Evolutionary conservation across 2,888 invertebrate genomes (phyloP), one percentile per base, ranked within the genome.

Genomic region (Drosophila mulleri): DNA sequence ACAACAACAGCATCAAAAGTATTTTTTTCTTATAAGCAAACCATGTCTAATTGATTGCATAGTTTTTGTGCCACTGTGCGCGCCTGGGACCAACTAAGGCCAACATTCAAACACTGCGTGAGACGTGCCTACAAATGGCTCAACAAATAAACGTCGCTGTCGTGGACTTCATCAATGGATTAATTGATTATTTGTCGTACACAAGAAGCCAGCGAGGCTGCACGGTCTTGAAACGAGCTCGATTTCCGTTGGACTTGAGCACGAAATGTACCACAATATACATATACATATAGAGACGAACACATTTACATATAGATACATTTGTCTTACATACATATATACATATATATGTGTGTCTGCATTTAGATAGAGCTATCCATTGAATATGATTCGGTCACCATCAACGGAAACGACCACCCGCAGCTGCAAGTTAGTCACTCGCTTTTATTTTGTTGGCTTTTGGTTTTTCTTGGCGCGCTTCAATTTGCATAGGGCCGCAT

Each of bases 131-230:
- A 85, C 80, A 78, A 84, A 87, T 85, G 85, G 82, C 50, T 58
- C 63, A 79, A 81, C 82, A 88, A 89, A 76, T 77, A 86, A 89
- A 88, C 88, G 59, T 77, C 75, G 73, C 61, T 70, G 83, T 86
- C 89, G 83, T 89, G 86, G 86, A 80, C 88, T 82, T 81, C 82
- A 85, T 89, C 88, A 89, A 87, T 89, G 83, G 89, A 91, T 91
- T 91, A 91, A 91, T 91, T 90, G 91, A 91, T 91, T 90, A 89
- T 84, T 88, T 88, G 88, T 86, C 83, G 78, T 70, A 70, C 78
- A 56, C 32, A 32, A 32, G 32, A 32, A 32, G 32, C 48, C 41
- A 64, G 41, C 66, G 48, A 59, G 65, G 58, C 66, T 60, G 60
- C 70, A 72, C 65, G 83, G 74, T 76, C 82, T 72, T 70, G 69